These are phyloP conservation scores for Saguinus imperator DNA, from an alignment of 2,113 vertebrate genomes.

Conservation along the genomic window DNA sequence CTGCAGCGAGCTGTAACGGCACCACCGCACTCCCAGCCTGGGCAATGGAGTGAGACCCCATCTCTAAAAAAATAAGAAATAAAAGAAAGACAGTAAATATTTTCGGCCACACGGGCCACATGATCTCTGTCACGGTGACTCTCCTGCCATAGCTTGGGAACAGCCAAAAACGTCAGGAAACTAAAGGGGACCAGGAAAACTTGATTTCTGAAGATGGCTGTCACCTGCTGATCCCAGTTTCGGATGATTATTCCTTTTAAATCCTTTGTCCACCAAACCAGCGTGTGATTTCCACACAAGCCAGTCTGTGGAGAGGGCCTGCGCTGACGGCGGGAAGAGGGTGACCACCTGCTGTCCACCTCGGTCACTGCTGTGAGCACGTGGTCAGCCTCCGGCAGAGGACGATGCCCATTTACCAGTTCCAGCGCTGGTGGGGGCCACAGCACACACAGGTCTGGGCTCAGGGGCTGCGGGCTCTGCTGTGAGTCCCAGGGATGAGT, in stretches of 20 bases:
- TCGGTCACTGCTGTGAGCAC: rapidly evolving
- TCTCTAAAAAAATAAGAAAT: too few species aligned
- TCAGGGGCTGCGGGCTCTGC: neutral
- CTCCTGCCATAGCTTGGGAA: neutral
- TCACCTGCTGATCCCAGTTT: too few species aligned
- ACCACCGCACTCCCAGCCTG: too few species aligned
- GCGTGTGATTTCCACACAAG: neutral
- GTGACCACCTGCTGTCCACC: neutral
- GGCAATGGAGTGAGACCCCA: too few species aligned
- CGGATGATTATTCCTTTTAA: neutral
- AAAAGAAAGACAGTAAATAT: neutral
- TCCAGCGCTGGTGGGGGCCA: rapidly evolving
- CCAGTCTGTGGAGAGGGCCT: neutral
- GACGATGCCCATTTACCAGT: rapidly evolving
- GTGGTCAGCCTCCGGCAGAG: neutral
- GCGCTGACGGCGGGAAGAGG: rapidly evolving
- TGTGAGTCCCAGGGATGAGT: neutral
- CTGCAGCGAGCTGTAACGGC: too few species aligned
- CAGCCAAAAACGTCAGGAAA: neutral
- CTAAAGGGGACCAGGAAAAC: rapidly evolving
- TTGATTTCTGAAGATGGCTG: rapidly evolving
- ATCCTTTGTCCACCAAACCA: neutral
- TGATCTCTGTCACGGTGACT: rapidly evolving
- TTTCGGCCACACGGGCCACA: neutral
- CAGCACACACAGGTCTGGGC: rapidly evolving